Conservation (phyloP, 2,113 vertebrate species). For the Macroglossus sobrinus region DNA sequence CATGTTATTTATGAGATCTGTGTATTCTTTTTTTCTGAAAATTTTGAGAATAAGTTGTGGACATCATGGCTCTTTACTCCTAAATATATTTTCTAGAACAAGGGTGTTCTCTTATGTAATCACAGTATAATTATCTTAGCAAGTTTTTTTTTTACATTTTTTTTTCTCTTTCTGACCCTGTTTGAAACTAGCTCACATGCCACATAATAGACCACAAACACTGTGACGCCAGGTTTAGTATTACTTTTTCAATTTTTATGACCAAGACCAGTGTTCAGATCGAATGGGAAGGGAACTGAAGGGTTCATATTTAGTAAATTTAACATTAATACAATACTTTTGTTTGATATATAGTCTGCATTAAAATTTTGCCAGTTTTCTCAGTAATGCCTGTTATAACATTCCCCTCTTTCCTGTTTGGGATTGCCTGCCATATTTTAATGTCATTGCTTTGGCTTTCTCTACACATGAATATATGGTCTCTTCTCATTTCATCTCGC, state of each 20-base stretch:
- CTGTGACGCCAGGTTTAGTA: too few relatives aligned
- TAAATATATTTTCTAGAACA: neutral
- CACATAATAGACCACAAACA: too few relatives aligned
- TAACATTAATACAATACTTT: neutral
- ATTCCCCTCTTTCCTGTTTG: neutral
- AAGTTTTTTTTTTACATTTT: too few relatives aligned
- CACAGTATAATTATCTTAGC: neutral
- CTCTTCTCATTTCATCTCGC: neutral
- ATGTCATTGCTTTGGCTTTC: neutral
- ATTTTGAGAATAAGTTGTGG: neutral
- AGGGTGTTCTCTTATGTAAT: neutral
- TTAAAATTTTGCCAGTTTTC: neutral
- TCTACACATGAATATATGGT: neutral
- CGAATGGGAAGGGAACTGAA: too few relatives aligned
- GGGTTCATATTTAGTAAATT: neutral
- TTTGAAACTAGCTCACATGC: too few relatives aligned
- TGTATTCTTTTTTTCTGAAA: neutral
- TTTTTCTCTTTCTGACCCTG: too few relatives aligned
- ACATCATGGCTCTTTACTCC: neutral
- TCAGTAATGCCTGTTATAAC: neutral
- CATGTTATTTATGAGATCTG: neutral
- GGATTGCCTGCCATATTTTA: neutral
- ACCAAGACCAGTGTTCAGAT: too few relatives aligned
- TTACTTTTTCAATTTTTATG: too few relatives aligned
- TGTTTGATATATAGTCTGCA: neutral